These are phyloP conservation scores for Thymelicus sylvestris DNA, from an alignment of 2,888 invertebrate genomes.

Conservation along the genomic window DNA sequence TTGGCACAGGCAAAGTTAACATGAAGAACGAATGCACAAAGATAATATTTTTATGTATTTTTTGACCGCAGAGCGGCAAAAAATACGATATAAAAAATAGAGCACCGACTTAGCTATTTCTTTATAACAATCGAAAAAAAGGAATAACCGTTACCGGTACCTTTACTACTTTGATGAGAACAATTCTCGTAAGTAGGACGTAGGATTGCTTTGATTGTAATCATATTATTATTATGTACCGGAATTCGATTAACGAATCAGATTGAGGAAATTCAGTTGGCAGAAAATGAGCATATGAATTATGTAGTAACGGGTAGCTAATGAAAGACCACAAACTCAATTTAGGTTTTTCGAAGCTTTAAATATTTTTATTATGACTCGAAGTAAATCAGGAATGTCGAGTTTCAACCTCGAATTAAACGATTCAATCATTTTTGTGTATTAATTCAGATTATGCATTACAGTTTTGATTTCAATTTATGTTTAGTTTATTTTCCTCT, in stretches of 20 bases:
- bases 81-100: too few relatives aligned
- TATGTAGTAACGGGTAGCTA: constrained; percentile 55
- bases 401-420: too few relatives aligned
- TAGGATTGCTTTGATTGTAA: constrained; percentile 35
- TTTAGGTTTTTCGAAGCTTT: constrained; percentile 12
- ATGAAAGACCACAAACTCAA: constrained; percentile 12
- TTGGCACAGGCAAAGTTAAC: too few relatives aligned
- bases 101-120: not conserved
- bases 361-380: constrained; percentile 22
- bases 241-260: constrained; percentile 74
- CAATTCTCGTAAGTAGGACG: constrained; percentile 35
- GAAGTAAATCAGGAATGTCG: not conserved
- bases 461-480: too few relatives aligned
- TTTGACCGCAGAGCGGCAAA: too few relatives aligned
- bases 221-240: constrained; percentile 43
- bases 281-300: constrained; percentile 61
- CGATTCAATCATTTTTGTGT: too few relatives aligned
- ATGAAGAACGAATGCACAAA: too few relatives aligned
- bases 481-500: too few relatives aligned
- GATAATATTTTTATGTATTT: too few relatives aligned
- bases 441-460: too few relatives aligned
- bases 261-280: constrained; percentile 67
- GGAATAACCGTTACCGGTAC: constrained; percentile 31
- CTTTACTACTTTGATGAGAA: constrained; percentile 34
- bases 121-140: constrained; percentile 23